phyloP scores from a whole-genome alignment of 2,797 vertebrate species.

The Anas capensis region DNA sequence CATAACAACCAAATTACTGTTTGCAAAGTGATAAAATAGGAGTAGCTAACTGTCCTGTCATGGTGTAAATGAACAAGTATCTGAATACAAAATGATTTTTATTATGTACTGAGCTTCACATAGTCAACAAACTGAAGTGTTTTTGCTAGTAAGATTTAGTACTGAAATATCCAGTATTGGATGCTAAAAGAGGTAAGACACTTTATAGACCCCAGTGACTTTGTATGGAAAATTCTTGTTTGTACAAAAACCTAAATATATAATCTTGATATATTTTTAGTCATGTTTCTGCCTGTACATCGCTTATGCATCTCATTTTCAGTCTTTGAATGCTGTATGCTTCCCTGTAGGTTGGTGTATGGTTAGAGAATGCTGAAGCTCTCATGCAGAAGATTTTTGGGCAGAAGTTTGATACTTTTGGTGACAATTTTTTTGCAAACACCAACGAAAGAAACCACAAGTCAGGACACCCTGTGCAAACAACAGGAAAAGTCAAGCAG shows the following conservation, averaged over 20 bases:
- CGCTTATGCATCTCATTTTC: background rate
- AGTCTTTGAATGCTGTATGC: background rate
- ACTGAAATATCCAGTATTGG: background rate
- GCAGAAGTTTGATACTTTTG: conserved; percentile 52
- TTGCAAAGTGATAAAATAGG: background rate
- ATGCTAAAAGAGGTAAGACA: background rate
- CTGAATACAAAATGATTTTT: background rate
- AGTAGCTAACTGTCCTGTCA: background rate
- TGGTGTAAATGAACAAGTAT: background rate
- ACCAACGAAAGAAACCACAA: conserved; percentile 16
- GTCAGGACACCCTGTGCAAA: conserved; percentile 17
- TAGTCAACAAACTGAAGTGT: background rate
- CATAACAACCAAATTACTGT: background rate
- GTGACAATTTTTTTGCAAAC: conserved; percentile 40
- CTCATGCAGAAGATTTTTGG: conserved; percentile 80
- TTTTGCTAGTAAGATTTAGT: background rate
- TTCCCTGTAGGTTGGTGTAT: conserved; percentile 80
- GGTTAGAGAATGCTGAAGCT: conserved; percentile 86
- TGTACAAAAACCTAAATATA: background rate
- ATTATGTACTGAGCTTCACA: background rate
- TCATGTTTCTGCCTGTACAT: background rate
- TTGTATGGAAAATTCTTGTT: background rate
- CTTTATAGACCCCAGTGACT: background rate
- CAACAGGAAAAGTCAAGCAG: conserved; percentile 29
- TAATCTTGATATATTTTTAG: background rate